Evolutionary conservation across 2,888 invertebrate species (phyloP).

Genomic region (Coelinius sp.): DNA sequence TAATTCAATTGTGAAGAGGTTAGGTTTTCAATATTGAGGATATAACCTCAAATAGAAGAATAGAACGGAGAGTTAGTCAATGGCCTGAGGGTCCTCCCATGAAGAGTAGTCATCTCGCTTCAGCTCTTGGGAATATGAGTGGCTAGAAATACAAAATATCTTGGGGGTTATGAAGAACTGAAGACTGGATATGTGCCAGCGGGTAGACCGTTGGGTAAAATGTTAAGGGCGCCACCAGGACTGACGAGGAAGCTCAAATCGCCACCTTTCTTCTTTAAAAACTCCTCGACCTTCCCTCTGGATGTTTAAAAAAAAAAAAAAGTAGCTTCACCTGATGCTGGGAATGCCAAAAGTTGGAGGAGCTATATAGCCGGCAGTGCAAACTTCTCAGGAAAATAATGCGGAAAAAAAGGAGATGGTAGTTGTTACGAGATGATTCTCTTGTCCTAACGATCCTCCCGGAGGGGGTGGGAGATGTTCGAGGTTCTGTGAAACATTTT

Average conservation of each 20-base stretch:
- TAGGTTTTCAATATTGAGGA: neutral
- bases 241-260: constrained; percentile 41
- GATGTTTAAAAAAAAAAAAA: neutral
- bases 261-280: constrained; percentile 38
- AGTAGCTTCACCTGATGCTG: constrained; percentile 13
- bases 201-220: constrained; percentile 3
- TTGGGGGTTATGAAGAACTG: neutral
- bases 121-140: constrained; percentile 63
- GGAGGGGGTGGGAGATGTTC: neutral
- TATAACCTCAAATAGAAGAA: constrained; percentile 6
- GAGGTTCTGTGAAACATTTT: neutral
- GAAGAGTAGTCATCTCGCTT: constrained; percentile 67
- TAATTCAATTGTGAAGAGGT: constrained; percentile 13
- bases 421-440: constrained; percentile 16
- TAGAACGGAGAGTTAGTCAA: constrained; percentile 47
- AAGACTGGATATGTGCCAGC: neutral
- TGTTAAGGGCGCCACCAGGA: constrained; percentile 33
- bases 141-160: constrained; percentile 54
- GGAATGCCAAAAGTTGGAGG: constrained; percentile 5
- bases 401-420: constrained; percentile 7
- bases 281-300: constrained; percentile 24
- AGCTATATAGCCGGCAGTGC: constrained; percentile 12
- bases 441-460: constrained; percentile 18
- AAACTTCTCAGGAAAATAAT: constrained; percentile 24
- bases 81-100: constrained; percentile 70